A percentile compares a stretch with the other conserved stretches of the same genome.
Conservation (phyloP, 2,888 invertebrate species). For the Rhingia rostrata region DNA sequence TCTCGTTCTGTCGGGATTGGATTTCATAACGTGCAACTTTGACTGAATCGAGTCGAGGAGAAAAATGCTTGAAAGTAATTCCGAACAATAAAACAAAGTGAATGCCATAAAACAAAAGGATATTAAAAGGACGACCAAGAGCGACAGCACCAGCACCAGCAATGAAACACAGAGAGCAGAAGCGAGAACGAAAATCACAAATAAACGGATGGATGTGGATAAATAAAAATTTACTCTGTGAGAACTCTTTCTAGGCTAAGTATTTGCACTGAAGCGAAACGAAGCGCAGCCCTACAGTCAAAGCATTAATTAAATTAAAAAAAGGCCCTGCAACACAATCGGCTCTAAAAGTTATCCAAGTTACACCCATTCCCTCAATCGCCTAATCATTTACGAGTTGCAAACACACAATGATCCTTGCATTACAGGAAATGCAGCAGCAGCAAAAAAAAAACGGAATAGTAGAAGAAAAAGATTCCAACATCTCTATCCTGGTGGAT, state of each 20-base stretch:
- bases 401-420: slow-evolving; percentile 48
- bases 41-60: slow-evolving; percentile 55
- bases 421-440: slow-evolving; percentile 59
- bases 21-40: slow-evolving; percentile 55
- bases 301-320: slow-evolving; percentile 69
- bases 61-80: slow-evolving; percentile 65
- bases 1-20: slow-evolving; percentile 41
- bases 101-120: slow-evolving; percentile 65
- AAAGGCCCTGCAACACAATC: slow-evolving; percentile 59
- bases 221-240: slow-evolving; percentile 59
- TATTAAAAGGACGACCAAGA: slow-evolving; percentile 34
- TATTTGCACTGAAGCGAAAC: slow-evolving; percentile 63
- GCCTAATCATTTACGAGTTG: not conserved
- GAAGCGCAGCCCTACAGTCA: slow-evolving; percentile 53
- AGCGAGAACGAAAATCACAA: not conserved
- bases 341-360: slow-evolving; percentile 61
- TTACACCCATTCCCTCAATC: not conserved
- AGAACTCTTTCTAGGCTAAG: slow-evolving; percentile 70
- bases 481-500: slow-evolving; percentile 14
- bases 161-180: not conserved
- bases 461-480: not conserved
- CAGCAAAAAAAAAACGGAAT: not conserved
- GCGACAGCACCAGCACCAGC: slow-evolving; percentile 8
- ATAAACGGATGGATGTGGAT: slow-evolving; percentile 49
- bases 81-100: slow-evolving; percentile 69